Evolutionary conservation across 1,140 invertebrate genomes (phyloP).

Genomic region (Pristionchus pacificus): DNA sequence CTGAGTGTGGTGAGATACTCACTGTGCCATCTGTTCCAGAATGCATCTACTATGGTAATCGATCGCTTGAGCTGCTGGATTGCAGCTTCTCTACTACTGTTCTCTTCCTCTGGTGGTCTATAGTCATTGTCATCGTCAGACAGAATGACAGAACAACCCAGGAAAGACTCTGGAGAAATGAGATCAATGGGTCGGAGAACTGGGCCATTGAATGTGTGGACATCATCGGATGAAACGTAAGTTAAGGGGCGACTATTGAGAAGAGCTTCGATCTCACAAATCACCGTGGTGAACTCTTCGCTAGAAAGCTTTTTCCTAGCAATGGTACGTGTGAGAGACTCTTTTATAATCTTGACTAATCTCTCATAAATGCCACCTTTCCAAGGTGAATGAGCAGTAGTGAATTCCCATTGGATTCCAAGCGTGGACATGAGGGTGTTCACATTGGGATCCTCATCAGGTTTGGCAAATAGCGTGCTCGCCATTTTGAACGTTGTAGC

Average conservation of each 20-base stretch:
- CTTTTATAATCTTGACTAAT: background rate
- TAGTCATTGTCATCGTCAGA: background rate
- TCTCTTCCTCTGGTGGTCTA: background rate
- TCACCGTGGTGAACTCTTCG: background rate
- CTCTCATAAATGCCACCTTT: background rate
- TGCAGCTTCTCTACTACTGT: background rate
- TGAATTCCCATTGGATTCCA: conserved; percentile 1
- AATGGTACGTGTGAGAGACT: background rate
- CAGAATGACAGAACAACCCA: background rate
- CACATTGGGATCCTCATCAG: background rate
- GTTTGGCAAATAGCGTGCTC: background rate
- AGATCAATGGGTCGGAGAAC: background rate
- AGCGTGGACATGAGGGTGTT: background rate
- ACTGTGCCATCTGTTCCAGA: background rate
- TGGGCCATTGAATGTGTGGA: background rate
- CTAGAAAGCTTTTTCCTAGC: background rate
- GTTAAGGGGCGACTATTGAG: conserved; percentile 1
- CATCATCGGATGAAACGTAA: background rate
- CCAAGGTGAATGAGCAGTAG: conserved; percentile 1
- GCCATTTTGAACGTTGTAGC: background rate
- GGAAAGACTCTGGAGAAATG: background rate
- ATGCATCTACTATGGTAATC: background rate
- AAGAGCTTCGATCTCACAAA: background rate
- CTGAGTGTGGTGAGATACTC: background rate
- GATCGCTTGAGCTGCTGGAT: background rate